Conservation (phyloP, 92 coral and sea anemone species). For the Epizoanthus scotinus region DNA sequence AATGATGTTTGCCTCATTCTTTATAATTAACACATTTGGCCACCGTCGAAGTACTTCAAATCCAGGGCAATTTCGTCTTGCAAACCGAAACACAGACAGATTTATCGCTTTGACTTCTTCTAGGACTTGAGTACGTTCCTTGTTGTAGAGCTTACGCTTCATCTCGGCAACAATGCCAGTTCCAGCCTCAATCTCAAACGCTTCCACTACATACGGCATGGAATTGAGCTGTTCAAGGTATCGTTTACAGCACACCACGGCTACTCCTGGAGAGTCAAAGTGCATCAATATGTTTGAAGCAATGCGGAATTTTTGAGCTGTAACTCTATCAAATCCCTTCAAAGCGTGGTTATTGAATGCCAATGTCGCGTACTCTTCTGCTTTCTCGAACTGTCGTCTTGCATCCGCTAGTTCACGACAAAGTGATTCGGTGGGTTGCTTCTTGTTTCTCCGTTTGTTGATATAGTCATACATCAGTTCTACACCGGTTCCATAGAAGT, state of each 20-base stretch:
- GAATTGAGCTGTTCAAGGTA: conserved; percentile 4
- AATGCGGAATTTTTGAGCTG: conserved; percentile 11
- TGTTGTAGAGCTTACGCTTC: neutral
- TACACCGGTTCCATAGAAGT: neutral
- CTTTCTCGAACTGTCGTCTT: neutral
- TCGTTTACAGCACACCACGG: neutral
- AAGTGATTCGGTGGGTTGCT: neutral
- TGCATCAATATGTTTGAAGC: conserved; percentile 13
- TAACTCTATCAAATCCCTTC: conserved; percentile 29
- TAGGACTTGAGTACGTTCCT: neutral
- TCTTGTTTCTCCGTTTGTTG: neutral
- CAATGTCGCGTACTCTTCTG: neutral
- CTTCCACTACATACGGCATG: neutral
- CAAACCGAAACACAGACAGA: neutral
- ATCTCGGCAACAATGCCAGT: neutral
- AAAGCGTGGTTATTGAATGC: too few species aligned
- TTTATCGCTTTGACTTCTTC: conserved; percentile 3
- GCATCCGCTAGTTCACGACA: neutral
- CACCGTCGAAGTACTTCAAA: neutral
- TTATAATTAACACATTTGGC: neutral
- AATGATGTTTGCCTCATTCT: neutral
- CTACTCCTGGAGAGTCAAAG: conserved; percentile 2
- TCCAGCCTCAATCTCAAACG: neutral
- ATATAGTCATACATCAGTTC: neutral
- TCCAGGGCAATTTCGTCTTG: neutral